phyloP scores from a whole-genome alignment of 2,113 vertebrate species.

The Pao palembangensis region DNA sequence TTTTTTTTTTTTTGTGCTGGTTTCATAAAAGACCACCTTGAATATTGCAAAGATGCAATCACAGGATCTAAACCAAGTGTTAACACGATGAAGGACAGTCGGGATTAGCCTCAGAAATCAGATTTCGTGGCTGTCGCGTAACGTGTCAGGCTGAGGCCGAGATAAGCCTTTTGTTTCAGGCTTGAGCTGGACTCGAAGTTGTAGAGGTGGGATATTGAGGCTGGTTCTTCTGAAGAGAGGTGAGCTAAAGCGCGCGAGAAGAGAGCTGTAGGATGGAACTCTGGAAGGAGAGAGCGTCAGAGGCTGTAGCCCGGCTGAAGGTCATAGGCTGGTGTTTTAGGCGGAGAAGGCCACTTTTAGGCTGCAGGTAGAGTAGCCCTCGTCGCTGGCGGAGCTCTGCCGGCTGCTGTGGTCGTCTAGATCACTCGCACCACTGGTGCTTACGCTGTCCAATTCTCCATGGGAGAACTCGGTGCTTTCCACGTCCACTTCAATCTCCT shows the following conservation, averaged over 20 bases:
- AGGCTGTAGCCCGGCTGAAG: slow-evolving; percentile 47
- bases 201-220: slow-evolving; percentile 30
- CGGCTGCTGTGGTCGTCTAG: slow-evolving; percentile 97
- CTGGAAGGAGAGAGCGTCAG: slow-evolving; percentile 45
- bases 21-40: slow-evolving; percentile 49
- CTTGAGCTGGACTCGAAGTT: slow-evolving; percentile 41
- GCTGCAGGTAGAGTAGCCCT: slow-evolving; percentile 95
- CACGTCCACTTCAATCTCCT: slow-evolving; percentile 96
- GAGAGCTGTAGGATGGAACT: slow-evolving; percentile 59
- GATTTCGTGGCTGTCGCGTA: slow-evolving; percentile 19
- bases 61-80: background rate
- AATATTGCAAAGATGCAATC: slow-evolving; percentile 10
- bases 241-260: slow-evolving; percentile 34
- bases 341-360: slow-evolving; percentile 89
- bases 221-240: slow-evolving; percentile 41
- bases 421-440: slow-evolving; percentile 92
- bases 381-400: slow-evolving; percentile 91
- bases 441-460: slow-evolving; percentile 94
- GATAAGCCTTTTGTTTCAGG: slow-evolving; percentile 15
- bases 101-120: slow-evolving; percentile 29
- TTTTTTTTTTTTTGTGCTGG: slow-evolving; percentile 54
- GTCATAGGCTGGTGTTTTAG: slow-evolving; percentile 77
- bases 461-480: slow-evolving; percentile 98
- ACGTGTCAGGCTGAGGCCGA: slow-evolving; percentile 17
- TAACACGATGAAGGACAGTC: no score